Base-by-base conservation (phyloP, 2,888 invertebrate genomes). In the Thymelicus sylvestris region DNA sequence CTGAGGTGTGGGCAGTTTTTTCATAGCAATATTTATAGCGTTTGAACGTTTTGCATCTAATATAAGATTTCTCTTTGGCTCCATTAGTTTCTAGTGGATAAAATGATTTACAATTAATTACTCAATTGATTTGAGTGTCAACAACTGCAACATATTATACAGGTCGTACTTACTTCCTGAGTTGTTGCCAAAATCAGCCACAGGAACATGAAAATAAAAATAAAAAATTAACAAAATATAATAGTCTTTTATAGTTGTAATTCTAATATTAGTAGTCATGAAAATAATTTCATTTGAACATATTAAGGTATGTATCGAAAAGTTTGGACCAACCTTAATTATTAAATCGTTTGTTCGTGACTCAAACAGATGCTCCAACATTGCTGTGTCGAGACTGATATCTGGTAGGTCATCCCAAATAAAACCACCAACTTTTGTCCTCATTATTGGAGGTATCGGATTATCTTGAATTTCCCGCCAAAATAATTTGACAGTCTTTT, bases 1-100 rank as follows among this genome's bases (percentile, higher is more conserved):
- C 76, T 99, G 96, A 0, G 99, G 98, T 0, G 99, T 99, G 2
- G 99, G 99, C 76, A 99, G 94, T 87, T 99, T 99, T 31, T 99
- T 99, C 97, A 99, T 97, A 15, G 99, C 99, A 81, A 99, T 99
- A 88, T 99, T 99, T 79, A 99, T 99, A 57, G 99, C 99, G 89
- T 99, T 99, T 7, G 99, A 99, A 76, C 99, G 95, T 88, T 99
- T 99, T 61, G 98, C 97, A 88, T 99, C 98, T 89, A 99, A 93
- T 55, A 99, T 99, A 70, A 99, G 78, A 79, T 92, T 92, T 79
- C 89, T 87, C 84, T 93, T 93, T 83, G 93, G 93, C 81, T 93
- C 93, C 86, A 89, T 87, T 77, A 93, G 76, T 83, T 93, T 93
- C 93, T 93, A 50, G 8, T 4, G 24, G 15, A 55, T 1, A 61